Conservation (phyloP, 1,140 invertebrate species). For the Chrysoperla carnea region DNA sequence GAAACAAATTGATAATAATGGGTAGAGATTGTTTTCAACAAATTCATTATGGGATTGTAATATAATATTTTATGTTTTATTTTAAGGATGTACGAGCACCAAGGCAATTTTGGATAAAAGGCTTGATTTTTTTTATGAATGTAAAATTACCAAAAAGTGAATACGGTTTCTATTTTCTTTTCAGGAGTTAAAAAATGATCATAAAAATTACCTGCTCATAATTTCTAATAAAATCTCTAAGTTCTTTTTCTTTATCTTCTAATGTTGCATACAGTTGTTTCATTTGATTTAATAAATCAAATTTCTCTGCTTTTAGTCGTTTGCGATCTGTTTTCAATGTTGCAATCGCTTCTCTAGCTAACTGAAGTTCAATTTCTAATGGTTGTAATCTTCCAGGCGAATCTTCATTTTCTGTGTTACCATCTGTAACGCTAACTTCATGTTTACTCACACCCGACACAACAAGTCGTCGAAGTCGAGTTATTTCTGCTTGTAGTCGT, state of each 20-base stretch:
- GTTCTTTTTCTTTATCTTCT: conserved; percentile 85
- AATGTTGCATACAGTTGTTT: conserved; percentile 85
- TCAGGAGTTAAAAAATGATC: no score
- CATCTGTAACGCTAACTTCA: conserved; percentile 8
- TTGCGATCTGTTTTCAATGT: conserved; percentile 78
- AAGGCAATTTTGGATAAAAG: no score
- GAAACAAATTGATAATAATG: conserved; percentile 27
- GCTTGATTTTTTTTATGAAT: no score
- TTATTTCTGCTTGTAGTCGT: conserved; percentile 43
- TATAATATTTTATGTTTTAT: no score
- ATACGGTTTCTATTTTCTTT: no score
- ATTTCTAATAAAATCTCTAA: conserved; percentile 84
- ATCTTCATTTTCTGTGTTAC: conserved; percentile 6
- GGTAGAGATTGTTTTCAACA: neutral
- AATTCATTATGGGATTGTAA: neutral
- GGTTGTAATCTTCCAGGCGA: conserved; percentile 16
- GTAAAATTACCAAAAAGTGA: no score
- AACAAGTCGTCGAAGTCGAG: conserved; percentile 34
- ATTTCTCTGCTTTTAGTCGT: conserved; percentile 81
- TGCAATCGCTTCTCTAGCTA: conserved; percentile 35
- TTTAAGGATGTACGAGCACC: no score
- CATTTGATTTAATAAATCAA: conserved; percentile 85
- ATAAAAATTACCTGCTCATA: conserved; percentile 63
- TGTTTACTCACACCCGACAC: conserved; percentile 16
- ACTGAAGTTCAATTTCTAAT: conserved; percentile 36